Evolutionary conservation across 2,888 invertebrate genomes (phyloP).

Genomic region (Tipula helvola): DNA sequence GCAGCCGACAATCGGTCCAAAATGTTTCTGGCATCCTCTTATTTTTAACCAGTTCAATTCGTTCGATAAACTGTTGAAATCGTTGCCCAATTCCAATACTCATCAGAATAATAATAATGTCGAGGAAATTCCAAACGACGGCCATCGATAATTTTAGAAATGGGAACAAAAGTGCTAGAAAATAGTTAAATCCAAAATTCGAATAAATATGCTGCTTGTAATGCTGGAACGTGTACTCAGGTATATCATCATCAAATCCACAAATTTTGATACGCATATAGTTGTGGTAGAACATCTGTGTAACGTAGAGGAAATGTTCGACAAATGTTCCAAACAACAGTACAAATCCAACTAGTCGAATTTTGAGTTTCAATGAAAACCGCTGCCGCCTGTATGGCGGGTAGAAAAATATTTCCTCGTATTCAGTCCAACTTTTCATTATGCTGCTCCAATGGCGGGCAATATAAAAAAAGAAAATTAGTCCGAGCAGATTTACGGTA

Average conservation of each 20-base stretch:
- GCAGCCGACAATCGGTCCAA: constrained; percentile 49
- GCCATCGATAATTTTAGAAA: not conserved
- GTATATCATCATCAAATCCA: not conserved
- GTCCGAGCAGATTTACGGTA: not conserved
- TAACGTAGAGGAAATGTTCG: not conserved
- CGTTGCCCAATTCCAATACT: not conserved
- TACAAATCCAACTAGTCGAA: not conserved
- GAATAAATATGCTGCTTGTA: not conserved
- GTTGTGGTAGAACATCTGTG: not conserved
- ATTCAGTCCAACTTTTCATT: not conserved
- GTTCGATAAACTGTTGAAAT: not conserved
- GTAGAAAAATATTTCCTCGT: not conserved
- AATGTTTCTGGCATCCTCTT: constrained; percentile 38
- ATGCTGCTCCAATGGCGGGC: not conserved
- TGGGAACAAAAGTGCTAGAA: not conserved
- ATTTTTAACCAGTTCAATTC: not conserved
- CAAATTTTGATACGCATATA: not conserved
- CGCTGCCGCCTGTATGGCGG: not conserved
- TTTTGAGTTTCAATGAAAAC: not conserved
- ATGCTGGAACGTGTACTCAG: not conserved
- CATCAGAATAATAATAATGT: not conserved
- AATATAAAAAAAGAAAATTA: not conserved
- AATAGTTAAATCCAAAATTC: not conserved
- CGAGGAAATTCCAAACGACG: constrained; percentile 24
- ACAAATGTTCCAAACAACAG: not conserved